Percentiles rank a stretch among this genome's conserved stretches.
phyloP scores from a whole-genome alignment of 2,888 invertebrate genomes.

The Drosophila anceps region DNA sequence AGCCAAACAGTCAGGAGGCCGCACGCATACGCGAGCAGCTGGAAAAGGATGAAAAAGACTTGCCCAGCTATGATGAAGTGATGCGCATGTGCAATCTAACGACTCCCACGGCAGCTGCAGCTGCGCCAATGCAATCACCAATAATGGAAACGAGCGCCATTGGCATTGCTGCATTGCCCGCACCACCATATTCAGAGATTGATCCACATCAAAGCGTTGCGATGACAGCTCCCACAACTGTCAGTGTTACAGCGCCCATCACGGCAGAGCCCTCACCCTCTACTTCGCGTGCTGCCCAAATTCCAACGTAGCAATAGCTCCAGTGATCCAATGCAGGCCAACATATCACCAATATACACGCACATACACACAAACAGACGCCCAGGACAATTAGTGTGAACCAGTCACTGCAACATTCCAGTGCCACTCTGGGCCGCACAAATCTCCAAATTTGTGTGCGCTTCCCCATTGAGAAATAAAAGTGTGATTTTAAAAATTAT shows the following conservation, averaged over 20 bases:
- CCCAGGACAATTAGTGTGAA: slow-evolving; percentile 9
- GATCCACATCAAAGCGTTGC: slow-evolving; percentile 46
- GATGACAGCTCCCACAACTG: neutral
- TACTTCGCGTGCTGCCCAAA: slow-evolving; percentile 70
- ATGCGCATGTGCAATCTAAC: slow-evolving; percentile 79
- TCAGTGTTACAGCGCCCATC: slow-evolving; percentile 9
- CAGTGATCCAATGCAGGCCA: slow-evolving; percentile 30
- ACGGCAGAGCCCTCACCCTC: slow-evolving; percentile 59
- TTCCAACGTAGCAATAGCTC: slow-evolving; percentile 32
- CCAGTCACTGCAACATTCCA: slow-evolving; percentile 41
- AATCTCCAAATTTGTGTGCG: slow-evolving; percentile 54
- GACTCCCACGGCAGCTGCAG: slow-evolving; percentile 49
- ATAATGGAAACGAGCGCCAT: slow-evolving; percentile 42
- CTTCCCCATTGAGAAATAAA: slow-evolving; percentile 54
- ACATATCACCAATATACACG: slow-evolving; percentile 25
- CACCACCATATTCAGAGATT: slow-evolving; percentile 71
- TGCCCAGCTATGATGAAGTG: slow-evolving; percentile 84
- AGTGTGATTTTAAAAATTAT: slow-evolving; percentile 66
- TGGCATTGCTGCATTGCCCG: slow-evolving; percentile 67
- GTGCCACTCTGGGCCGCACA: slow-evolving; percentile 67
- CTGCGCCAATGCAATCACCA: slow-evolving; percentile 11
- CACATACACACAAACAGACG: slow-evolving; percentile 6
- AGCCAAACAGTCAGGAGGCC: slow-evolving; percentile 75
- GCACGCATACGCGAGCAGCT: slow-evolving; percentile 77
- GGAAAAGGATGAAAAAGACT: slow-evolving; percentile 83